A percentile compares a stretch with the other conserved stretches of the same genome.
Conservation (phyloP, 2,113 vertebrate genomes). For the Coreoperca whiteheadi region DNA sequence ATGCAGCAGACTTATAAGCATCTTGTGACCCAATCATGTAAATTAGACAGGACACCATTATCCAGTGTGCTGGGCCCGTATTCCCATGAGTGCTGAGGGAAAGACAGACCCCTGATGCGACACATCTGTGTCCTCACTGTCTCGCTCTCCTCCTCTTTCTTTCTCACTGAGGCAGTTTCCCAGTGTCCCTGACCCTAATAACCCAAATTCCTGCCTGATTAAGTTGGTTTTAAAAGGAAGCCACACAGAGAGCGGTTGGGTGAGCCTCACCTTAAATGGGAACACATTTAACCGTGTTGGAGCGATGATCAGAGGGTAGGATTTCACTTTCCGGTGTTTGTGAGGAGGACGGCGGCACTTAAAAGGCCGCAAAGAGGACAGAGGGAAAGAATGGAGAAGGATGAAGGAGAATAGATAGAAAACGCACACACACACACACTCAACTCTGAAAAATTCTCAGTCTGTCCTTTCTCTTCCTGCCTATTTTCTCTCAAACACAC, state of each 20-base stretch:
- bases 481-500: background rate
- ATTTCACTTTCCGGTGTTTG: conserved; percentile 76
- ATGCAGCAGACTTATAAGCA: conserved; percentile 8
- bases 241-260: conserved; percentile 75
- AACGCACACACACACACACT: conserved; percentile 5
- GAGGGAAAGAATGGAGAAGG: conserved; percentile 20
- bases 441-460: background rate
- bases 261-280: conserved; percentile 84
- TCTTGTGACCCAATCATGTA: conserved; percentile 52
- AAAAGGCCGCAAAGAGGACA: conserved; percentile 45
- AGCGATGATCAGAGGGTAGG: conserved; percentile 68
- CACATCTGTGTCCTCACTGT: conserved; percentile 68
- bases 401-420: conserved; percentile 23
- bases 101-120: conserved; percentile 58
- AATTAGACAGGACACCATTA: conserved; percentile 43
- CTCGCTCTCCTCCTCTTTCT: conserved; percentile 51
- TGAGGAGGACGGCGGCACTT: conserved; percentile 47
- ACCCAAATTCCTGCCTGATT: conserved; percentile 82
- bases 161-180: conserved; percentile 51
- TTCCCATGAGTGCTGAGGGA: conserved; percentile 43
- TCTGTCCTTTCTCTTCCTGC: background rate
- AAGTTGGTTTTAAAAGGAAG: conserved; percentile 81
- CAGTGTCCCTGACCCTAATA: conserved; percentile 76
- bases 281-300: conserved; percentile 73
- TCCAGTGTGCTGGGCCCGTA: conserved; percentile 1